Evolutionary conservation across 2,797 vertebrate genomes (phyloP).

Genomic region (Malacoctenus gilli): DNA sequence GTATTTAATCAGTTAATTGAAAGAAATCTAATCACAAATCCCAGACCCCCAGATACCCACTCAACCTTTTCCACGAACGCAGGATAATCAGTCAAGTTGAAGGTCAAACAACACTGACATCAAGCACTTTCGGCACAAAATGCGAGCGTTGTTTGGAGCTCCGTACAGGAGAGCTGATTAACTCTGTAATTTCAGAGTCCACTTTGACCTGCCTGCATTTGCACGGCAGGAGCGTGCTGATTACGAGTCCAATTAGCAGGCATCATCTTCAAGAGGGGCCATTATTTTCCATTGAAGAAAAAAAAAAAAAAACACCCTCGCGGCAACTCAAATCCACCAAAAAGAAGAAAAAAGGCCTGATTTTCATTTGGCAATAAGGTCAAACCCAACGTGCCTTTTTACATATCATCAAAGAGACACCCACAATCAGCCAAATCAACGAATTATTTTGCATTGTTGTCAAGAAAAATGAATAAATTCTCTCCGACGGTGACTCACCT

Average conservation of each 20-base stretch:
- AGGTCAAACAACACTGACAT: slow-evolving; percentile 60
- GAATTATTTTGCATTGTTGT: no score
- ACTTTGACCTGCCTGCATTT: slow-evolving; percentile 59
- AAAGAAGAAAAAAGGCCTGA: no score
- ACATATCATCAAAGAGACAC: no score
- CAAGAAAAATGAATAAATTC: no score
- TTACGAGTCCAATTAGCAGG: slow-evolving; percentile 59
- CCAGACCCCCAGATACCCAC: slow-evolving; percentile 28
- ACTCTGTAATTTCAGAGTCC: slow-evolving; percentile 58
- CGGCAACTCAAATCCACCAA: no score
- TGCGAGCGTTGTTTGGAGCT: slow-evolving; percentile 60
- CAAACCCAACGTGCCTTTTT: no score
- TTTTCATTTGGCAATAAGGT: no score
- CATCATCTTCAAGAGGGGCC: slow-evolving; percentile 51
- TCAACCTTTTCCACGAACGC: slow-evolving; percentile 52
- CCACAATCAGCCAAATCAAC: no score
- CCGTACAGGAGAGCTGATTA: slow-evolving; percentile 61
- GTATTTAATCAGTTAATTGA: slow-evolving; percentile 47
- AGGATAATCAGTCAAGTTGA: slow-evolving; percentile 60
- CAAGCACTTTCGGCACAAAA: slow-evolving; percentile 34
- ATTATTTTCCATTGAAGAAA: slow-evolving; percentile 51
- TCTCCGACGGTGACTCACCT: slow-evolving; percentile 75
- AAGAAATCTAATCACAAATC: slow-evolving; percentile 55
- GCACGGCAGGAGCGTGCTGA: slow-evolving; percentile 55
- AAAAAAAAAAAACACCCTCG: no score